These are phyloP conservation scores for Aphidius gifuensis DNA, from an alignment of 1,140 invertebrate species.

Conservation along the genomic window DNA sequence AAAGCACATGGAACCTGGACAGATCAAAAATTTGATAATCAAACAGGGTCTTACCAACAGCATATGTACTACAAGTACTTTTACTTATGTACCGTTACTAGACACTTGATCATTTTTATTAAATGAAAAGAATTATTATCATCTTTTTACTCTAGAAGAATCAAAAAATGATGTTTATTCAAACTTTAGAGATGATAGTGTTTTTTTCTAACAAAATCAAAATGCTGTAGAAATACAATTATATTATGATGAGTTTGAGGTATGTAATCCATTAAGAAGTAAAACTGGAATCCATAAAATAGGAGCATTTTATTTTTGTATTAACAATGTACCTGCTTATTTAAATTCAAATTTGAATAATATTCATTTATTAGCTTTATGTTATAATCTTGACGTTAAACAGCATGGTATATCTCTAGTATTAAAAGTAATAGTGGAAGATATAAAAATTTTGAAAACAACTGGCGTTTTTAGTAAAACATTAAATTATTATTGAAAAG, in stretches of 20 bases:
- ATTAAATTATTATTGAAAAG: slow-evolving; percentile 17
- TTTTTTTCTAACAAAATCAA: slow-evolving; percentile 15
- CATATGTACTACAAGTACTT: slow-evolving; percentile 1
- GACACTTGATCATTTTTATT: slow-evolving; percentile 20
- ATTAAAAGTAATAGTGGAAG: slow-evolving; percentile 26
- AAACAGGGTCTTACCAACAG: not conserved
- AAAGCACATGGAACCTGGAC: no score
- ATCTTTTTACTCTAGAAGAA: not conserved
- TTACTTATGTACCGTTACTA: slow-evolving; percentile 22
- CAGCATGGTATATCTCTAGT: slow-evolving; percentile 24
- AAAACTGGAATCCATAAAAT: slow-evolving; percentile 27
- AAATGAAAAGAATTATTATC: not conserved
- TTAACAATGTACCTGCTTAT: no score
- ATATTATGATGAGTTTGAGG: slow-evolving; percentile 29
- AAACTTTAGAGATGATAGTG: slow-evolving; percentile 22
- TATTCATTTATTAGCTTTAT: slow-evolving; percentile 29
- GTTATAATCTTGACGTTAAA: slow-evolving; percentile 26
- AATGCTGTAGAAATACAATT: slow-evolving; percentile 23
- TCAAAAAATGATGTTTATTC: slow-evolving; percentile 6
- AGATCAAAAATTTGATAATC: no score
- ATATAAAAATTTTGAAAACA: slow-evolving; percentile 27
- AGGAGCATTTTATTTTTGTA: slow-evolving; percentile 28
- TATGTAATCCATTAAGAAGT: slow-evolving; percentile 18
- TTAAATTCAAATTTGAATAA: slow-evolving; percentile 29
- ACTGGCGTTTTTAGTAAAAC: slow-evolving; percentile 17